Evolutionary conservation across 2,113 vertebrate species (phyloP).

Genomic region (Pogonocichla stellata): DNA sequence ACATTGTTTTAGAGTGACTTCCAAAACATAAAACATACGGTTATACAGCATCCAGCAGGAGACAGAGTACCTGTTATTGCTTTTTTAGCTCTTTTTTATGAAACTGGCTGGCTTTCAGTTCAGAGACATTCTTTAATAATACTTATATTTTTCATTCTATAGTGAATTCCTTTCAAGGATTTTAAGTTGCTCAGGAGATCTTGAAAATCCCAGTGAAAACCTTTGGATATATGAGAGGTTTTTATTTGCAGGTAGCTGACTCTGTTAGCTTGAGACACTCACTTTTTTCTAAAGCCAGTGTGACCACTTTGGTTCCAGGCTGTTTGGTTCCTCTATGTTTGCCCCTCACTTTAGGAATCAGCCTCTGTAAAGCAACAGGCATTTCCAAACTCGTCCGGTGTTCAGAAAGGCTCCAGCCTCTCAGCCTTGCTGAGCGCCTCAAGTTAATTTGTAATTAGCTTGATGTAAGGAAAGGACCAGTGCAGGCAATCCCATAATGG

Average conservation of each 20-base stretch:
- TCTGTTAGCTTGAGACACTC: background rate
- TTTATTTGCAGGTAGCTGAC: slow-evolving; percentile 12
- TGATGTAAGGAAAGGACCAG: background rate
- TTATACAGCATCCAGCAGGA: background rate
- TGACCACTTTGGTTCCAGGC: background rate
- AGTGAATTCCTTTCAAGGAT: background rate
- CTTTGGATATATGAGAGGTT: background rate
- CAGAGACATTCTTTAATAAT: slow-evolving; percentile 32
- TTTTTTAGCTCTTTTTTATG: slow-evolving; percentile 23
- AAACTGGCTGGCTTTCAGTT: slow-evolving; percentile 24
- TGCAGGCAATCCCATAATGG: background rate
- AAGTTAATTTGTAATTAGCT: background rate
- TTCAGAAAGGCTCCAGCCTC: background rate
- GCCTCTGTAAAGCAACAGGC: background rate
- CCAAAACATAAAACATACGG: background rate
- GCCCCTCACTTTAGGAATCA: background rate
- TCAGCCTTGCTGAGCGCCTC: background rate
- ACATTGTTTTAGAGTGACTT: background rate
- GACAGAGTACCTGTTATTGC: slow-evolving; percentile 11
- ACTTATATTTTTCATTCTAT: slow-evolving; percentile 26
- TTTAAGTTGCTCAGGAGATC: slow-evolving; percentile 16
- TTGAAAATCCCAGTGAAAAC: slow-evolving; percentile 9
- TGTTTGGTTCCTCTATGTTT: background rate
- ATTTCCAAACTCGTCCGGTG: background rate
- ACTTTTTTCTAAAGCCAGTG: background rate